Percentiles rank a stretch among this genome's conserved stretches.
phyloP scores from a whole-genome alignment of 2,797 vertebrate genomes.

The Balearica regulorum region DNA sequence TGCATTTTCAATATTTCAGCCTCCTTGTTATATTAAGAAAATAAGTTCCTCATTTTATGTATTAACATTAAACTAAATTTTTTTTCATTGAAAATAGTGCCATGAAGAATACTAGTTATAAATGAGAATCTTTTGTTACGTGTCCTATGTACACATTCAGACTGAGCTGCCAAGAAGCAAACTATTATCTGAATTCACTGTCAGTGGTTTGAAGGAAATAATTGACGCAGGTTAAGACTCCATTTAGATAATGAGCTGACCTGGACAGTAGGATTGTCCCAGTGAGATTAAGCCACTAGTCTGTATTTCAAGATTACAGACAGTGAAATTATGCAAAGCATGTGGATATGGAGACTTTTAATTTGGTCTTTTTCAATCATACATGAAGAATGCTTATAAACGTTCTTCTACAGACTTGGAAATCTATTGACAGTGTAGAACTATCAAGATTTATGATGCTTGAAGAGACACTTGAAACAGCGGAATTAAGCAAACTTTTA shows the following conservation, averaged over 20 bases:
- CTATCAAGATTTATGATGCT: background rate
- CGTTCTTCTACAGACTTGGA: background rate
- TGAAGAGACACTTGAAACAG: background rate
- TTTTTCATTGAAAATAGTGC: constrained; percentile 16
- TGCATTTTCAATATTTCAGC: background rate
- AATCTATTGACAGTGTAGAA: background rate
- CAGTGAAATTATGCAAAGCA: background rate
- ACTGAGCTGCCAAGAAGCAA: background rate
- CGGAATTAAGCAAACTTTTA: background rate
- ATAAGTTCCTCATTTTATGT: background rate
- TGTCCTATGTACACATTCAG: background rate
- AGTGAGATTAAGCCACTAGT: background rate
- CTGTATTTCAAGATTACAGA: background rate
- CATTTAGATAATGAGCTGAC: background rate
- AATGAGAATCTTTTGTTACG: background rate
- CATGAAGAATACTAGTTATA: background rate
- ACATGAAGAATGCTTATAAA: background rate
- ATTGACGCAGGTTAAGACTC: background rate
- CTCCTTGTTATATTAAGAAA: background rate
- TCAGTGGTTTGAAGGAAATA: background rate
- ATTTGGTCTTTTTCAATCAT: background rate
- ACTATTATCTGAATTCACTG: background rate
- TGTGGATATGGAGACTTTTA: background rate
- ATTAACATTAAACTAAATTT: background rate
- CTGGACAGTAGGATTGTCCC: background rate